A percentile compares a stretch with the other conserved stretches of the same genome.
Conservation (phyloP, 2,888 invertebrate species). For the Shargacucullia verbasci region DNA sequence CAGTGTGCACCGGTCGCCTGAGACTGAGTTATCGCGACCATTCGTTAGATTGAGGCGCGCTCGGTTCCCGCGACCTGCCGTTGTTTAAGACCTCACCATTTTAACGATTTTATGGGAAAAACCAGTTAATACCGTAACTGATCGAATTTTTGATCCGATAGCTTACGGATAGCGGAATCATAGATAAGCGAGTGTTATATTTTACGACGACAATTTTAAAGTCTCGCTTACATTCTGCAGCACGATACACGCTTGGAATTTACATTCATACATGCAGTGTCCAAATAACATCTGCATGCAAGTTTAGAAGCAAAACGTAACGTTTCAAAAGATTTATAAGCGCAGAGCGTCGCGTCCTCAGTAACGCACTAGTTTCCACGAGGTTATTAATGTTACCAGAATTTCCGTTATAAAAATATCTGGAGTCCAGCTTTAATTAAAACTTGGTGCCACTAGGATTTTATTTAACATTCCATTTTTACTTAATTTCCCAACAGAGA, state of each 20-base stretch:
- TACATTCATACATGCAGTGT: background rate
- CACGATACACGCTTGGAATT: background rate
- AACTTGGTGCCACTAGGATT: constrained; percentile 32
- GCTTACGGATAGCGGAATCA: background rate
- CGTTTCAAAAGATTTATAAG: constrained; percentile 12
- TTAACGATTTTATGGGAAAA: constrained; percentile 46
- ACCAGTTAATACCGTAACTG: constrained; percentile 34
- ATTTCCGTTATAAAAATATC: constrained; percentile 34
- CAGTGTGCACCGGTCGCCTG: constrained; percentile 10
- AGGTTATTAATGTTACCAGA: constrained; percentile 38
- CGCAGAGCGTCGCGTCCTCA: background rate
- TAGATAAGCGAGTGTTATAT: background rate
- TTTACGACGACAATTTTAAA: background rate
- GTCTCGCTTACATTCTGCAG: background rate
- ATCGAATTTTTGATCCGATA: constrained; percentile 22
- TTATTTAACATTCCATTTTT: constrained; percentile 35
- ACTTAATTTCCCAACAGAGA: constrained; percentile 45
- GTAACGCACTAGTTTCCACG: constrained; percentile 9
- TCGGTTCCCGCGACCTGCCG: constrained; percentile 7
- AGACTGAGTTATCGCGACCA: constrained; percentile 54
- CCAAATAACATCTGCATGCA: background rate
- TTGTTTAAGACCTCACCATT: constrained; percentile 48
- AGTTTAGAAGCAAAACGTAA: background rate
- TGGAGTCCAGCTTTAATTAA: constrained; percentile 45
- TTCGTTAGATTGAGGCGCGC: constrained; percentile 49